Base-by-base conservation (phyloP, 2,797 vertebrate genomes). In the Alca torda region DNA sequence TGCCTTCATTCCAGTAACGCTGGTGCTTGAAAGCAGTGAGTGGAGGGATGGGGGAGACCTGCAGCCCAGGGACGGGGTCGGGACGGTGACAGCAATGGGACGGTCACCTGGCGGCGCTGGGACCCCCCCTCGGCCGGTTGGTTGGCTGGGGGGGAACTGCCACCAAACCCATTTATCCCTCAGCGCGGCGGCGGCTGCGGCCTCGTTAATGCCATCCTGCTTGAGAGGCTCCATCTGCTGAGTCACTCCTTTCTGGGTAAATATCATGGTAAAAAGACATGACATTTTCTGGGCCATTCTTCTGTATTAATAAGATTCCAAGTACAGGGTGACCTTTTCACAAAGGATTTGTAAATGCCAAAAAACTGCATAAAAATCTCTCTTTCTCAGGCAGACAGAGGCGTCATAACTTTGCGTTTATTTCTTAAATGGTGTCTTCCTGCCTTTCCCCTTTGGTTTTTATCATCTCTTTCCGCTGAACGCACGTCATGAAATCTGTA, bases 291-390 rank as follows among this genome's bases (percentile, higher is more conserved):
- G 84, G 97, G 97, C 98, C 76, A 65, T 96, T 98, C 97, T 98
- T 98, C 97, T 96, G 97, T 97, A 97, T 98, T 98, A 98, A 98
- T 98, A 98, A 97, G 98, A 98, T 97, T 97, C 97, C 94, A 97
- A 97, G 98, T 98, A 97, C 97, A 97, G 97, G 89, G 69, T 98
- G 98, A 99, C 98, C 98, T 99, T 99, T 98, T 97, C 98, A 98
- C 97, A 98, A 98, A 98, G 98, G 98, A 98, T 98, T 98, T 98
- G 98, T 98, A 99, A 99, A 99, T 99, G 98, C 98, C 98, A 98
- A 97, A 97, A 98, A 98, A 96, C 97, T 90, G 97, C 97, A 97
- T 97, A 80, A 97, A 97, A 98, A 97, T 84, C 96, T 97, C 95
- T 97, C 96, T 98, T 97, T 97, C 89, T 84, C 86, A 53, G 86